Evolutionary conservation across 2,797 vertebrate genomes (phyloP).

Genomic region (Cygnus olor): DNA sequence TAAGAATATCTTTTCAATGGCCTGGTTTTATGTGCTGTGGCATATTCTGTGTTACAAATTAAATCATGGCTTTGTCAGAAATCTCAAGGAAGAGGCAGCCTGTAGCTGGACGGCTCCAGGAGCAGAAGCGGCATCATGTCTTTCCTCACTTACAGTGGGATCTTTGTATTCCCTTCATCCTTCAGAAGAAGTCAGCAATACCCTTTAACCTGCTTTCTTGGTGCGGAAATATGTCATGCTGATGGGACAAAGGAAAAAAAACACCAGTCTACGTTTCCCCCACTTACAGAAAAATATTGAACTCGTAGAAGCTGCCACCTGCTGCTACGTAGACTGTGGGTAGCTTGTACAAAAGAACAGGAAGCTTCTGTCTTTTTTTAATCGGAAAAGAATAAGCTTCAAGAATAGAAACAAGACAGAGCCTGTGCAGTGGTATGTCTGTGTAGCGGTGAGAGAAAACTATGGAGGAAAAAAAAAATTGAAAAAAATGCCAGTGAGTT

Average conservation of each 20-base stretch:
- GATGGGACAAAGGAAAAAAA: neutral
- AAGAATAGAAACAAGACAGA: neutral
- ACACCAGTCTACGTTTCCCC: neutral
- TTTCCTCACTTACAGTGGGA: neutral
- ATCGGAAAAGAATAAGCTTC: neutral
- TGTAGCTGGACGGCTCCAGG: neutral
- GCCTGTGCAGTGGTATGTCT: neutral
- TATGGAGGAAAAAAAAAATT: neutral
- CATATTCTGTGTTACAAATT: neutral
- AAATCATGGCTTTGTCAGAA: slow-evolving; percentile 25
- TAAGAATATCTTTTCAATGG: slow-evolving; percentile 11
- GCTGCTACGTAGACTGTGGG: neutral
- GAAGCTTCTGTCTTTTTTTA: neutral
- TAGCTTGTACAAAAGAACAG: neutral
- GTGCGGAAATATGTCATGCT: neutral
- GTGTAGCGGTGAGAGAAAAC: neutral
- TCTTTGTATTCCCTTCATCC: neutral
- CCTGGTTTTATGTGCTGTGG: neutral
- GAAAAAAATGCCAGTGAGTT: neutral
- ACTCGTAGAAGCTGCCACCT: neutral
- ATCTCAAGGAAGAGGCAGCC: slow-evolving; percentile 16
- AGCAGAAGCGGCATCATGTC: neutral
- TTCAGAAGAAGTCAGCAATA: neutral
- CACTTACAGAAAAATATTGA: neutral
- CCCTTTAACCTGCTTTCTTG: neutral